Evolutionary conservation across 2,888 invertebrate genomes (phyloP), one percentile per base, ranked within the genome.

Genomic region (Andrena praecox): DNA sequence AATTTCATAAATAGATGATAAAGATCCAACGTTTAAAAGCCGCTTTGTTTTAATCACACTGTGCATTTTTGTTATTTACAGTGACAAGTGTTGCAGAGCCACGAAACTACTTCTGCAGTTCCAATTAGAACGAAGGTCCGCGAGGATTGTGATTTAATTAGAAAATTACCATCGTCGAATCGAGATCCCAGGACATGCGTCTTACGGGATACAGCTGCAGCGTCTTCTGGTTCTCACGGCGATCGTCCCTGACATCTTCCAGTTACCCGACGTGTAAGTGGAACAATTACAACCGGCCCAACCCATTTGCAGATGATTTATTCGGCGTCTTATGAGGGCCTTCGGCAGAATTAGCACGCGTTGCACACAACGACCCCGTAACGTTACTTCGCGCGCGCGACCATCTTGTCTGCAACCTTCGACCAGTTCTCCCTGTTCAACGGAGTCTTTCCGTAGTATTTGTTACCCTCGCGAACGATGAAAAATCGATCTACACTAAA

Each of bases 241-340:
- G 63, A 80, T 81, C 77, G 87, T 80, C 87, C 87, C 78, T 87
- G 87, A 87, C 87, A 87, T 77, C 77, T 31, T 68, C 63, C 56
- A 29, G 24, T 27, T 16, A 48, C 63, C 54, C 67, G 56, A 62
- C 29, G 74, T 52, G 69, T 70, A 75, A 73, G 80, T 80, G 72
- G 84, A 84, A 90, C 89, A 89, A 90, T 91, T 89, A 90, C 85
- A 91, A 90, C 86, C 77, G 87, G 87, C 87, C 87, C 89, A 87
- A 88, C 83, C 87, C 88, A 88, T 90, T 91, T 89, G 79, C 78
- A 60, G 79, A 90, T 90, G 90, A 91, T 90, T 90, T 88, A 90
- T 89, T 88, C 79, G 81, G 63, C 52, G 85, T 75, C 68, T 82
- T 76, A 68, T 64, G 75, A 77, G 77, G 75, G 77, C 74, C 70